Base-by-base conservation (phyloP, 2,113 vertebrate species). In the Agapornis roseicollis region DNA sequence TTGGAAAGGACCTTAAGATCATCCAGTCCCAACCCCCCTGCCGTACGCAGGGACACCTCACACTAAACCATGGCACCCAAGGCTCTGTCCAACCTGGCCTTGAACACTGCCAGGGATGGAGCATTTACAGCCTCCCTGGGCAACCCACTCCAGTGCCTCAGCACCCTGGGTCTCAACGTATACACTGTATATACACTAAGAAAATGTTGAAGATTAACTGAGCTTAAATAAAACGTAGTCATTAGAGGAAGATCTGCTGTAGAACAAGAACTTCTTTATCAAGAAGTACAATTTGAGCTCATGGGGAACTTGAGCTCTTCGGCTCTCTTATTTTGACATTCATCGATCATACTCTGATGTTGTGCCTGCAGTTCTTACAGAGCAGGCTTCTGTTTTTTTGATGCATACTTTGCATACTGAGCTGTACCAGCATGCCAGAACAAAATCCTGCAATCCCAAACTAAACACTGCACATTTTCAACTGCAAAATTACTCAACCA, bases 301-400 rank as follows among this genome's bases (percentile, higher is more conserved):
- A 35, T 1, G 4, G 12, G 11, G 12, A 85, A 28, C 52, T 25
- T 15, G 19, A 3, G 18, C 15, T 83, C 33, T 61, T 73, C 1
- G 6, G 33, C 24, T 12, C 6, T 12, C 28, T 35, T 39, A 9
- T 29, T 47, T 17, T 33, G 7, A 61, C 4, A 4, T 50, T 60
- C 9, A 23, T 7, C 1, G 31, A 42, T 7, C 10, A 2, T 2
- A 25, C 7, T 4, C 52, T 28, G 31, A 52, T 24, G 13, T 42
- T 82, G 55, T 7, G 9, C 49, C n/a, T 6, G 0, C 61, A 63
- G 52, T 33, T 76, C 86, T 53, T 1, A 37, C 0, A 66, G 28
- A 58, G 37, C 49, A 63, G 27, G 78, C 20, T 39, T 66, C 49
- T 58, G 24, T n/a, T 28, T 77, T 61, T 85, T n/a, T 42, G 29